These are phyloP conservation scores for Palaemon carinicauda DNA, from an alignment of 1,140 invertebrate species.

Conservation along the genomic window DNA sequence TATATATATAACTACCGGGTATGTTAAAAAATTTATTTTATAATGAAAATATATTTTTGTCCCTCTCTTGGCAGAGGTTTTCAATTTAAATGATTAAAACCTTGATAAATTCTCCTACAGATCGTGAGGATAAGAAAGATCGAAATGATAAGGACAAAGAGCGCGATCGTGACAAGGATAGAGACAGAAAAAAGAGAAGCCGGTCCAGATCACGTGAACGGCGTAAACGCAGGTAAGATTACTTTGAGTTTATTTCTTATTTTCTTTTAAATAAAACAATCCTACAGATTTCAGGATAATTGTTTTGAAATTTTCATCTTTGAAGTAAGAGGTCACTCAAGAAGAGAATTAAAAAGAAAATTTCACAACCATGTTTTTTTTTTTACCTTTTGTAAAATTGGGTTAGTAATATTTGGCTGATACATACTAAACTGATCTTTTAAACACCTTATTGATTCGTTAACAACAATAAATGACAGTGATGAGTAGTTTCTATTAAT, in stretches of 20 bases:
- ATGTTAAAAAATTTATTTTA: no score
- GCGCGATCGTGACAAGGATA: slow-evolving; percentile 51
- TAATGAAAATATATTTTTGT: no score
- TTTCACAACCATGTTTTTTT: no score
- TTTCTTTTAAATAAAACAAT: neutral
- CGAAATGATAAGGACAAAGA: slow-evolving; percentile 44
- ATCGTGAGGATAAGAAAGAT: slow-evolving; percentile 48
- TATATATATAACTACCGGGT: no score
- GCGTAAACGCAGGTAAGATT: slow-evolving; percentile 52
- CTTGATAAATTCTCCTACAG: slow-evolving; percentile 25
- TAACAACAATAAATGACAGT: no score
- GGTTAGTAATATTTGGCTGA: no score
- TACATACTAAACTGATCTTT: no score
- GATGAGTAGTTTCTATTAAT: no score
- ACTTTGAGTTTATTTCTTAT: neutral
- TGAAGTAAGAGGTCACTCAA: neutral
- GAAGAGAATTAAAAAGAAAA: no score
- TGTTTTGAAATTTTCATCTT: neutral
- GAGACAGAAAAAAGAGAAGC: slow-evolving; percentile 57
- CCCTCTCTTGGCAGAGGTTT: no score
- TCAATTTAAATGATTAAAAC: neutral
- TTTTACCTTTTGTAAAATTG: neutral
- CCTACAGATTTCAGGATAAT: no score
- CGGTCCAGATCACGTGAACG: slow-evolving; percentile 53
- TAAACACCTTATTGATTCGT: no score